phyloP scores from a whole-genome alignment of 1,140 invertebrate genomes.

The Linepithema humile region DNA sequence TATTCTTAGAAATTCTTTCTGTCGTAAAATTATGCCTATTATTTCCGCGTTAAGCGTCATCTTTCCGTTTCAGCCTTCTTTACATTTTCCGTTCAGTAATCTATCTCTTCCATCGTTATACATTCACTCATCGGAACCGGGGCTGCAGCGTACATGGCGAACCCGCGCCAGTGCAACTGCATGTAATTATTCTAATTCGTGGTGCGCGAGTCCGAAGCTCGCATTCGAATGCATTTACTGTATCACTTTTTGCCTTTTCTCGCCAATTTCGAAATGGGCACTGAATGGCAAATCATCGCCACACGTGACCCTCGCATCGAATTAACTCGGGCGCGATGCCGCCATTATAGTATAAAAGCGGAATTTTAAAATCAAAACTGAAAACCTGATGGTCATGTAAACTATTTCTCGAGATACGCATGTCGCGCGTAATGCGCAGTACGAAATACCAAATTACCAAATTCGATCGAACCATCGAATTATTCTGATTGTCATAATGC shows the following conservation, averaged over 20 bases:
- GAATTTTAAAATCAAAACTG: slow-evolving; percentile 15
- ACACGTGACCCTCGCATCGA: slow-evolving; percentile 31
- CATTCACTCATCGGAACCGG: not conserved
- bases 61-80: not conserved
- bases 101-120: slow-evolving; percentile 14
- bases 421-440: not conserved
- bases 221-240: slow-evolving; percentile 75
- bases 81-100: slow-evolving; percentile 33
- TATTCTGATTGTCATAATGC: not conserved
- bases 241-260: slow-evolving; percentile 69
- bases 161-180: slow-evolving; percentile 57
- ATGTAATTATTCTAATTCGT: slow-evolving; percentile 79
- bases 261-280: slow-evolving; percentile 58
- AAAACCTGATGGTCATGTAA: not conserved
- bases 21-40: not conserved
- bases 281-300: slow-evolving; percentile 46
- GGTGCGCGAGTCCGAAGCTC: slow-evolving; percentile 62
- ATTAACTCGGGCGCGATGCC: slow-evolving; percentile 53
- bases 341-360: slow-evolving; percentile 14
- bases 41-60: not conserved
- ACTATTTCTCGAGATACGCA: not conserved
- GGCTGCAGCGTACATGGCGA: not conserved
- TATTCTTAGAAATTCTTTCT: not conserved
- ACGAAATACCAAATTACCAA: not conserved
- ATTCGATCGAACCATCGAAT: not conserved